Evolutionary conservation across 2,888 invertebrate species (phyloP), one percentile per base, ranked within the genome.

Genomic region (Leptopterna dolabrata): DNA sequence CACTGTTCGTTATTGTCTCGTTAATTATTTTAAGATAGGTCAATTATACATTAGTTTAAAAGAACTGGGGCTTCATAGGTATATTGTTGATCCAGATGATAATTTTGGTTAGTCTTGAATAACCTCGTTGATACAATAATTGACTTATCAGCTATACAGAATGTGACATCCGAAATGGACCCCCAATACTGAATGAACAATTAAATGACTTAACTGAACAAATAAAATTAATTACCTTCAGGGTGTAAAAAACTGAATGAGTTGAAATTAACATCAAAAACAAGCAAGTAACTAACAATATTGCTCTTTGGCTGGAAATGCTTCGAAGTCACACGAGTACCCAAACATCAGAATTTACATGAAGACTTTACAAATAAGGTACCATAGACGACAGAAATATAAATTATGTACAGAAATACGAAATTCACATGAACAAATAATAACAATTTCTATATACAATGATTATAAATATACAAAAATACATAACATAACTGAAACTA

Each of bases 371-470:
- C 63, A 63, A 63, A 27, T 7, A 24, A 63, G 63, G 19, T 63
- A 63, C 24, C 24, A 11, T 63, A 63, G 63, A 27, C 63, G 24
- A 63, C 19, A 63, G 63, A 63, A 63, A 63, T 63, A 19, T 47
- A 47, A 13, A 63, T 19, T 78, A 78, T 78, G 27, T 78, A 78
- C 78, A 78, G 19, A 41, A 36, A 76, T 30, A 76, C 76, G 45
- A 30, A 36, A 78, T 43, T 78, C 45, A 27, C 41, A 78, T 24
- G 78, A 45, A 19, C n/a, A n/a, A n/a, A n/a, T 45, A 78, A 41
- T 24, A 78, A 43, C 43, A 78, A 45, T 78, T 27, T 4, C 16
- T 78, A 78, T 78, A 43, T 78, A 78, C 78, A 78, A 24, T 24
- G 11, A 19, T 13, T 43, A 45, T 76, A 24, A n/a, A 78, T 43